These are phyloP conservation scores for Pteromalus puparum DNA, from an alignment of 1,140 invertebrate species.

Conservation along the genomic window DNA sequence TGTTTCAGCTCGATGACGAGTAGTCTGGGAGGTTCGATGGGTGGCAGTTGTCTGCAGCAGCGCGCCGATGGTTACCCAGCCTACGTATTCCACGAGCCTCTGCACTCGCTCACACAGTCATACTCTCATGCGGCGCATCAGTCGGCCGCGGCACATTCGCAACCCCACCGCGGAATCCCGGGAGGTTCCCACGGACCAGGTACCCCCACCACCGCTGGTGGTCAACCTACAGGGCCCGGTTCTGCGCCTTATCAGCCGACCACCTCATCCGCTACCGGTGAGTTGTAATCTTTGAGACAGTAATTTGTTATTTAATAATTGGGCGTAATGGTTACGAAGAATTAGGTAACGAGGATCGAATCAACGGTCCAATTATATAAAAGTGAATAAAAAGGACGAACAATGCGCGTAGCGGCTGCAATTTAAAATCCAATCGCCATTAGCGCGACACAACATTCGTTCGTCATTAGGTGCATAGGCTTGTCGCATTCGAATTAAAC, in stretches of 20 bases:
- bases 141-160: conserved; percentile 74
- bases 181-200: conserved; percentile 67
- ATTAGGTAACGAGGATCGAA: background rate
- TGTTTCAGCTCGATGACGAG: conserved; percentile 85
- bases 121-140: conserved; percentile 72
- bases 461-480: too few species aligned
- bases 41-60: conserved; percentile 92
- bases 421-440: background rate
- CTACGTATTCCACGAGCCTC: conserved; percentile 95
- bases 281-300: conserved; percentile 59
- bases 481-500: too few species aligned
- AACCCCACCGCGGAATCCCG: conserved; percentile 71
- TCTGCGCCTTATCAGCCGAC: conserved; percentile 79
- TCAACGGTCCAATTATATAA: background rate
- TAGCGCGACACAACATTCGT: too few species aligned
- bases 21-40: conserved; percentile 84
- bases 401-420: background rate
- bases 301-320: background rate
- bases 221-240: conserved; percentile 71
- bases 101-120: conserved; percentile 83
- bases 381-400: background rate
- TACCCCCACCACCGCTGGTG: conserved; percentile 70
- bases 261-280: conserved; percentile 78
- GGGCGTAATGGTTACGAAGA: background rate
- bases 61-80: conserved; percentile 88